Evolutionary conservation across 2,113 vertebrate species (phyloP).

Genomic region (Harpagus bidentatus): DNA sequence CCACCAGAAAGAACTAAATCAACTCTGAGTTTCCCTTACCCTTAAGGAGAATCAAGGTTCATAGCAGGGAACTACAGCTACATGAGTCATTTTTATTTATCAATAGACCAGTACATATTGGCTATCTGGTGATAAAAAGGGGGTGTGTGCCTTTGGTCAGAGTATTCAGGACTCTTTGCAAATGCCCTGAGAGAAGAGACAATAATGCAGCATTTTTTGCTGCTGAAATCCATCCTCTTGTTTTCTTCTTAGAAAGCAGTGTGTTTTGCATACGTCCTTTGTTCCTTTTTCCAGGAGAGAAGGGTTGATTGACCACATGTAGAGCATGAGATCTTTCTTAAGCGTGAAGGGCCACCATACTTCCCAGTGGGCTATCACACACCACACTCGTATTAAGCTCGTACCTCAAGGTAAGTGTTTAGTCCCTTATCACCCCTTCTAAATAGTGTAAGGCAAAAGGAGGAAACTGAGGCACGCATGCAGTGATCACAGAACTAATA

Average conservation of each 20-base stretch:
- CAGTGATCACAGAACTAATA: not conserved
- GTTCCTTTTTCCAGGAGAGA: not conserved
- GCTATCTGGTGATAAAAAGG: not conserved
- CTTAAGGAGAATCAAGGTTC: not conserved
- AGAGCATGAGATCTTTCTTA: not conserved
- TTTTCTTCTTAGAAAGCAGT: not conserved
- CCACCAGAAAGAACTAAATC: not conserved
- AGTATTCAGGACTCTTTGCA: not conserved
- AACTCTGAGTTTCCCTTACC: not conserved
- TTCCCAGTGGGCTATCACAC: not conserved
- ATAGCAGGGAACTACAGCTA: not conserved
- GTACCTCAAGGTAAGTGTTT: not conserved
- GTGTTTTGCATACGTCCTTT: not conserved
- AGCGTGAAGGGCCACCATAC: accelerated
- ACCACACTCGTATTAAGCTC: not conserved
- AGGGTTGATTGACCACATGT: not conserved
- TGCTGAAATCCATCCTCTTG: not conserved
- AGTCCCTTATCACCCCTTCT: not conserved
- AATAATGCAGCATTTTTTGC: not conserved
- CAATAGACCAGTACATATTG: not conserved
- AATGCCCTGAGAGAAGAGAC: not conserved
- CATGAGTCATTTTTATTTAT: not conserved
- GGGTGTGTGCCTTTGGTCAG: not conserved
- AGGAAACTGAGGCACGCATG: not conserved
- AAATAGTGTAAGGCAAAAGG: not conserved